Evolutionary conservation across 2,113 vertebrate genomes (phyloP).

Genomic region (Riparia riparia): DNA sequence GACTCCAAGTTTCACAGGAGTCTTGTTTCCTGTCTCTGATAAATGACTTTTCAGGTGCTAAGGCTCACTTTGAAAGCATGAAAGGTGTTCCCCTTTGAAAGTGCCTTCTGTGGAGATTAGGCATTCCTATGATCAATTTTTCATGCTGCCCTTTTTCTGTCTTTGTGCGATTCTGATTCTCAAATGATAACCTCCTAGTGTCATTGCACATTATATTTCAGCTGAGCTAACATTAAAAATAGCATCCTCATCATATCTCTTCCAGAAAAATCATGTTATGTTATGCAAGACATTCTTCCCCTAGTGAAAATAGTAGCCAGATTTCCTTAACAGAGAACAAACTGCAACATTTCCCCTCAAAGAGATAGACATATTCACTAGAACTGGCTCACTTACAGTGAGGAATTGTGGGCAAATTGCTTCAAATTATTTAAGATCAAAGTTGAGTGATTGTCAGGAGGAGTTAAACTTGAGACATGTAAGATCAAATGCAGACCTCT

Average conservation of each 20-base stretch:
- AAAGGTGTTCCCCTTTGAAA: constrained; percentile 47
- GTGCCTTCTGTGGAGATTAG: background rate
- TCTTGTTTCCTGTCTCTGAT: background rate
- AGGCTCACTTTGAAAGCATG: constrained; percentile 32
- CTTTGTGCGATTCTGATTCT: constrained; percentile 31
- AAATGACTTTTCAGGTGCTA: background rate
- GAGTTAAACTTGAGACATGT: background rate
- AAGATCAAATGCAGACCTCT: background rate
- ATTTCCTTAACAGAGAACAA: background rate
- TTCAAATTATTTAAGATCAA: constrained; percentile 6
- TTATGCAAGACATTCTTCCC: background rate
- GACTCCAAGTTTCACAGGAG: background rate
- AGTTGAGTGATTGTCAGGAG: background rate
- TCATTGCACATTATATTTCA: constrained; percentile 38
- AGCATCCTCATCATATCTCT: background rate
- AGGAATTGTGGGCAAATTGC: background rate
- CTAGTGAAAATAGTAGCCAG: background rate
- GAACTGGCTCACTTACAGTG: background rate
- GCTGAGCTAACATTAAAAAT: constrained; percentile 57
- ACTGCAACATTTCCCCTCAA: background rate
- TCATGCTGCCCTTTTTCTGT: constrained; percentile 63
- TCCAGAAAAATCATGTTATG: background rate
- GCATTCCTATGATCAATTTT: constrained; percentile 71
- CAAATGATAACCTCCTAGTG: constrained; percentile 20
- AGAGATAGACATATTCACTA: background rate